Conservation (phyloP, 2,113 vertebrate genomes). For the Ptyas mucosa region DNA sequence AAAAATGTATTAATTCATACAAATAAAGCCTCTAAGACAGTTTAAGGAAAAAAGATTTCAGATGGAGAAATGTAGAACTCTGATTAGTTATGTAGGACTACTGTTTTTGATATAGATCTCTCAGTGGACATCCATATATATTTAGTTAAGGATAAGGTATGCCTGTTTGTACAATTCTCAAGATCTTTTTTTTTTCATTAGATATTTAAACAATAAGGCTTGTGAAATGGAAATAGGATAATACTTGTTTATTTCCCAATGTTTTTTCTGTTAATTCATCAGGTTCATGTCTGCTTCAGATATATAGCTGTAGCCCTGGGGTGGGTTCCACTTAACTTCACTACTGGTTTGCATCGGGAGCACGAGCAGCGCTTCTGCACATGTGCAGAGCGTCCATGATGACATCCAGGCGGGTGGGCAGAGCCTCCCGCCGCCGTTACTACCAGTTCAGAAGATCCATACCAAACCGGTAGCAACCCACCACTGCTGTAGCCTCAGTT, state of each 20-base stretch:
- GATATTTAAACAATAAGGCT: not conserved
- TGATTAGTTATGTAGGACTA: not conserved
- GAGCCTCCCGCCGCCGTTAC: too few species aligned
- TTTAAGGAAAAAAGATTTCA: not conserved
- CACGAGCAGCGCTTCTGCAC: too few species aligned
- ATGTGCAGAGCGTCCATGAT: too few species aligned
- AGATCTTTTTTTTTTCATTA: not conserved
- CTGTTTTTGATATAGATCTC: not conserved
- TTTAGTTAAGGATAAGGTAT: not conserved
- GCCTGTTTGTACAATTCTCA: not conserved
- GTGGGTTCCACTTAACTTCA: too few species aligned
- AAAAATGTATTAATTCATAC: not conserved
- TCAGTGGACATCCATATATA: not conserved
- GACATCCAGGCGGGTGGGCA: too few species aligned
- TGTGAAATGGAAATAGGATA: not conserved
- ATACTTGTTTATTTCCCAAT: not conserved
- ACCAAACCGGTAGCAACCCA: too few species aligned
- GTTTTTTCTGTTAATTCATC: not conserved
- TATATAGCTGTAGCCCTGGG: not conserved
- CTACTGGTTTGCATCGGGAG: too few species aligned
- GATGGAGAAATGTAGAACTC: not conserved
- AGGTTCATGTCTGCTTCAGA: not conserved
- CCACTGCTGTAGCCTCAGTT: not conserved
- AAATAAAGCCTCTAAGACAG: not conserved
- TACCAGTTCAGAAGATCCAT: too few species aligned